Evolutionary conservation across 2,113 vertebrate species (phyloP).

Genomic region (Bagarius yarrelli): DNA sequence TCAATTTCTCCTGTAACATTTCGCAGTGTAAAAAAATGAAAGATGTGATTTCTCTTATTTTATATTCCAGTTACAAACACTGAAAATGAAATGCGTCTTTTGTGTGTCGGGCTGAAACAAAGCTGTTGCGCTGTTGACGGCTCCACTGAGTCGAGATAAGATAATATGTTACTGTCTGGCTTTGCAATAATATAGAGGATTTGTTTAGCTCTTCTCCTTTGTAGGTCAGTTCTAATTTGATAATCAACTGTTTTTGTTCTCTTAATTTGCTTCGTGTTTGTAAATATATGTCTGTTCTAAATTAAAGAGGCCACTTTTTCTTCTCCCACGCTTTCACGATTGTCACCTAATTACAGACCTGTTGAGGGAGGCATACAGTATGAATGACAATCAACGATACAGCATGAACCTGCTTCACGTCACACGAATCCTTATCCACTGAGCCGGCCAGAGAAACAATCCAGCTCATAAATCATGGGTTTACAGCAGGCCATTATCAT

Average conservation of each 20-base stretch:
- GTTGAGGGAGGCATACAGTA: not conserved
- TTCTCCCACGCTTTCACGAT: constrained; percentile 15
- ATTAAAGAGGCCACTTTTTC: not conserved
- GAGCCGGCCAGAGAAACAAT: constrained; percentile 1
- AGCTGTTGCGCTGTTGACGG: not conserved
- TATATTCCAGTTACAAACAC: not conserved
- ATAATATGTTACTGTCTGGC: constrained; percentile 5
- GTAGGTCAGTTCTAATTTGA: not conserved
- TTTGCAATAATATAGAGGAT: not conserved
- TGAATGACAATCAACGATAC: not conserved
- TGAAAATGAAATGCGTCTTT: not conserved
- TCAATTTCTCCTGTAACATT: too few species aligned
- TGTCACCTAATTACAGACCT: constrained; percentile 48
- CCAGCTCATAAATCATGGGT: constrained; percentile 32
- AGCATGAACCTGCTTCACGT: constrained; percentile 20
- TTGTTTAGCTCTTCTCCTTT: not conserved
- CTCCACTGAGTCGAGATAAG: constrained; percentile 10
- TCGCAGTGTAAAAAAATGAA: too few species aligned
- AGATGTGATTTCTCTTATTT: not conserved
- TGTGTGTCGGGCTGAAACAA: not conserved
- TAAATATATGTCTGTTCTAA: constrained; percentile 27
- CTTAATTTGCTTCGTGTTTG: constrained; percentile 32
- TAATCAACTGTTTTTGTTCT: constrained; percentile 24
- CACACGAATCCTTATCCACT: constrained; percentile 8
- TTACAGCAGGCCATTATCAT: constrained; percentile 33